Conservation (phyloP, 2,888 invertebrate genomes). For the Pandemis heparana region DNA sequence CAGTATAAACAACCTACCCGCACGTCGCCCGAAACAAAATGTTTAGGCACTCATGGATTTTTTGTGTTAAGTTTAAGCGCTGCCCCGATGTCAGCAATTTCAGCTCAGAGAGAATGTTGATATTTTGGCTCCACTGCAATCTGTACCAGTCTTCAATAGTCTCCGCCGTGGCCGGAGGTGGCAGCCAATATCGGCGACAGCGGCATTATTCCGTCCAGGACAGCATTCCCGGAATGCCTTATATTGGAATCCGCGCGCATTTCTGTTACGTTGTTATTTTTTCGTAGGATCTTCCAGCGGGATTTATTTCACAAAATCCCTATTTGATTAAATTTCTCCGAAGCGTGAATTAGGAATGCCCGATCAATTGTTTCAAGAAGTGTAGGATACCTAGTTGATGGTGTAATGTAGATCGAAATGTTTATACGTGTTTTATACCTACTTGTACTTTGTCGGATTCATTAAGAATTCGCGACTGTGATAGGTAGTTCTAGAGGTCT, state of each 20-base stretch:
- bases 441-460: neutral
- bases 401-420: neutral
- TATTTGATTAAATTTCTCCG: conserved; percentile 24
- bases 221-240: conserved; percentile 61
- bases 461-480: too few relatives aligned
- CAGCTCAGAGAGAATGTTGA: neutral
- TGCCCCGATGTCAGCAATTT: neutral
- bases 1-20: neutral
- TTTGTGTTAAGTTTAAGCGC: neutral
- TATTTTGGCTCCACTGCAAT: conserved; percentile 32
- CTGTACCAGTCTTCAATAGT: conserved; percentile 12
- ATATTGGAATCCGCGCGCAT: conserved; percentile 63
- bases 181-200: conserved; percentile 40
- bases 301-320: conserved; percentile 23
- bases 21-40: neutral
- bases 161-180: conserved; percentile 28
- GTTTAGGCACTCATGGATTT: neutral
- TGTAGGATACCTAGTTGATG: neutral
- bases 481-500: too few relatives aligned
- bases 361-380: neutral
- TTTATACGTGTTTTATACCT: neutral
- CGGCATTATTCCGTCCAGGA: conserved; percentile 52
- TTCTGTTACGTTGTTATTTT: conserved; percentile 55
- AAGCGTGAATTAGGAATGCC: conserved; percentile 9
- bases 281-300: conserved; percentile 39